phyloP scores from a whole-genome alignment of 2,797 vertebrate species.

The Oceanodroma leucorhoa region DNA sequence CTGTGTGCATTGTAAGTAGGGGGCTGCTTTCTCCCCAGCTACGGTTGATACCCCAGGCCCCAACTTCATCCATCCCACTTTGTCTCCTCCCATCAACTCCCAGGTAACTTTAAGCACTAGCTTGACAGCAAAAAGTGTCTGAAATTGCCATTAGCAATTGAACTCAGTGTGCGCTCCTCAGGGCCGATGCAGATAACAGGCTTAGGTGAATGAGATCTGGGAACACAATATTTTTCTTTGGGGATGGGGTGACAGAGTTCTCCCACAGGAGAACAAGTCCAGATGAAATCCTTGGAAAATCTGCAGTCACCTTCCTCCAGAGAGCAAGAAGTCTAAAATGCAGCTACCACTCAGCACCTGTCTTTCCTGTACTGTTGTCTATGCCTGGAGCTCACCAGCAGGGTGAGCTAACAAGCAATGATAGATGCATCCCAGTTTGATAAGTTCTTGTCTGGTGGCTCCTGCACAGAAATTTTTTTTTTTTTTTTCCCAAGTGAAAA shows the following conservation, averaged over 20 bases:
- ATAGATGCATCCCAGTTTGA: background rate
- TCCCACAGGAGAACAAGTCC: background rate
- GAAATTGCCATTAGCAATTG: background rate
- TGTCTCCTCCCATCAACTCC: background rate
- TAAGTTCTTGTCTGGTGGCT: background rate
- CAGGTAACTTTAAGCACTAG: background rate
- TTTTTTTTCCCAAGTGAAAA: background rate
- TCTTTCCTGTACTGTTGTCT: background rate
- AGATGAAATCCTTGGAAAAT: background rate
- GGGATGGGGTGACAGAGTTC: background rate
- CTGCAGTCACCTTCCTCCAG: background rate
- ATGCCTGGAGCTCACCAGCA: background rate
- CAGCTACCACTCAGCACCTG: background rate
- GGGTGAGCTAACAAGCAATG: background rate
- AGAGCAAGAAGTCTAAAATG: background rate
- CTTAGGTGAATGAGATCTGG: background rate
- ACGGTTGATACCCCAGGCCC: background rate
- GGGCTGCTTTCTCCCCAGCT: background rate
- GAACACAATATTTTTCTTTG: background rate
- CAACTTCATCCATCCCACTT: background rate
- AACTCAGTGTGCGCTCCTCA: background rate
- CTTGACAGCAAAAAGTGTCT: background rate
- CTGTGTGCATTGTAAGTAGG: background rate
- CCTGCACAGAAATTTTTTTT: background rate
- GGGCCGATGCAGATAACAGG: background rate